Evolutionary conservation across 2,888 invertebrate species (phyloP), one percentile per base, ranked within the genome.

Genomic region (Hymenopus coronatus): DNA sequence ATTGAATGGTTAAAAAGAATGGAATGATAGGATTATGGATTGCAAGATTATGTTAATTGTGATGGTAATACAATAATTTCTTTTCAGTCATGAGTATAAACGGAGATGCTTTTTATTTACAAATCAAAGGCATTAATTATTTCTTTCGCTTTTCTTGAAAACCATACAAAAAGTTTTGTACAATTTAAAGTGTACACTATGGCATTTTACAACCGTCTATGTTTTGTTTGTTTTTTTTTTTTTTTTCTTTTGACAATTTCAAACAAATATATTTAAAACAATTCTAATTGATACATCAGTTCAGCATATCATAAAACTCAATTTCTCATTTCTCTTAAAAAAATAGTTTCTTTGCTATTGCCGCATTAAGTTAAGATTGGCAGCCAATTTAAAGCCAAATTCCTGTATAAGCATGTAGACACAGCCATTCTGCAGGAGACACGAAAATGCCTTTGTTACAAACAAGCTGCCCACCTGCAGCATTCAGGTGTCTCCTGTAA

Each of bases 101-200:
- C 89, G 87, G 88, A 89, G 88, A 89, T 90, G 88, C 87, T 89
- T 89, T 89, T 92, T 93, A 93, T 93, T 93, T 93, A 93, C 93
- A 93, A 92, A 92, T 93, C 92, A 93, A 90, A 93, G 93, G 93
- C 93, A 93, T 92, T 92, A 92, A 92, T 88, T 85, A 54, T 85
- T 89, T 88, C 87, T 91, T 91, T 90, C 89, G 89, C 91, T 91
- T 91, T 87, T 84, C 84, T 85, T 91, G 90, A 91, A 91, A 90
- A 90, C 88, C 88, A 89, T 90, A 90, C 88, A 90, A 90, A 90
- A 91, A 88, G 91, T 91, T 90, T 90, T 91, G 91, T 91, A 91
- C 91, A 91, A 91, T 90, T 90, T 91, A 89, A 91, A 88, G 89
- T 89, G 90, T 90, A 90, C 89, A 90, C 84, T 82, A 88, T 84